Evolutionary conservation across 53 echinoderm and acorn worm genomes (phyloP).

Genomic region (Patiria pectinifera): DNA sequence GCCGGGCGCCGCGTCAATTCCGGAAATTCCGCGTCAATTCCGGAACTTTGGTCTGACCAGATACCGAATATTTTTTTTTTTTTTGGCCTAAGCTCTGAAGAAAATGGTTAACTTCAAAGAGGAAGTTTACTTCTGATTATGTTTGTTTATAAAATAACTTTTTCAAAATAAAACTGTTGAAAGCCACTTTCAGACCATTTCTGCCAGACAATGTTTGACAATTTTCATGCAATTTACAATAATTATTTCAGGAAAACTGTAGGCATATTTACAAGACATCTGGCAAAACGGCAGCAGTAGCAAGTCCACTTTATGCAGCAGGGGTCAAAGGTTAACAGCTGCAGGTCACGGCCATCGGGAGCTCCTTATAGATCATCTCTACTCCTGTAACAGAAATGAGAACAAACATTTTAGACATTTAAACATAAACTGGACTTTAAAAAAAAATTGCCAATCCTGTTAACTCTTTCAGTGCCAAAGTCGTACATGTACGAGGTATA

Average conservation of each 20-base stretch:
- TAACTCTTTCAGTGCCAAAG: no score
- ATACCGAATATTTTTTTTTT: no score
- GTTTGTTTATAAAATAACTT: no score
- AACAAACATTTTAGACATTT: background rate
- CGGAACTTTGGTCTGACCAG: no score
- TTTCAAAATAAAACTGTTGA: background rate
- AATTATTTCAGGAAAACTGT: background rate
- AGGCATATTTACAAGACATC: background rate
- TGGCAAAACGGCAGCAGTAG: background rate
- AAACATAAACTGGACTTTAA: no score
- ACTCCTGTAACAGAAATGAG: conserved; percentile 7
- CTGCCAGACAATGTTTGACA: background rate
- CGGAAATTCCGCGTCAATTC: no score
- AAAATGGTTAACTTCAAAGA: no score
- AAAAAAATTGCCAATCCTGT: no score
- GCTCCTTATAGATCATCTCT: conserved; percentile 29
- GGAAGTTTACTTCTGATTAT: no score
- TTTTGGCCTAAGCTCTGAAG: no score
- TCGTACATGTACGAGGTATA: no score
- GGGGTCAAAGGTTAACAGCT: conserved; percentile 5
- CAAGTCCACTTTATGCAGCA: background rate
- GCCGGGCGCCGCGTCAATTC: no score
- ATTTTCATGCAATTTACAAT: background rate
- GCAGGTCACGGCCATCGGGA: background rate
- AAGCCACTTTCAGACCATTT: background rate